phyloP scores from a whole-genome alignment of 2,113 vertebrate species.

The Hypocryptadius cinnamomeus region DNA sequence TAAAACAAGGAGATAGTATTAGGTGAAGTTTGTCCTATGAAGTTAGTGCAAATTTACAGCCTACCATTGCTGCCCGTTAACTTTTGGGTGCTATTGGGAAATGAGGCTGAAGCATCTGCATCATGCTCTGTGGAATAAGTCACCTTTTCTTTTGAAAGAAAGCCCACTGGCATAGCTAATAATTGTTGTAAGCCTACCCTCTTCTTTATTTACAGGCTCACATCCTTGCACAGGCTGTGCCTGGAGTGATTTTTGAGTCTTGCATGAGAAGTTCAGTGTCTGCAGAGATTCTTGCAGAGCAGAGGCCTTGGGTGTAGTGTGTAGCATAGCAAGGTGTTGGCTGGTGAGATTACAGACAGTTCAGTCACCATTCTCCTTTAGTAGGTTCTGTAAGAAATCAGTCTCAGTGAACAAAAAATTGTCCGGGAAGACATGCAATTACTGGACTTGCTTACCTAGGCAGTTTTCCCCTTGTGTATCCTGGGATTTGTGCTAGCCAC shows the following conservation, averaged over 20 bases:
- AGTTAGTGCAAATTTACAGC: not conserved
- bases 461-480: not conserved
- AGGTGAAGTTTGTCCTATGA: not conserved
- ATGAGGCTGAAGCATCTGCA: not conserved
- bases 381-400: not conserved
- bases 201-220: not conserved
- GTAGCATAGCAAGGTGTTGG: not conserved
- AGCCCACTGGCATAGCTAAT: not conserved
- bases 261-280: not conserved
- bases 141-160: not conserved
- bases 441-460: not conserved
- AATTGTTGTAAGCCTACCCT: not conserved
- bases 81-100: not conserved
- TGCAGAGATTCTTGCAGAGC: not conserved
- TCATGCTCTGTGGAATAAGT: not conserved
- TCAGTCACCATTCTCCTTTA: not conserved
- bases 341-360: not conserved
- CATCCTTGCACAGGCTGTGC: not conserved
- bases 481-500: not conserved
- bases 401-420: not conserved
- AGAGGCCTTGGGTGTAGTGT: not conserved
- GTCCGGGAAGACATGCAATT: not conserved
- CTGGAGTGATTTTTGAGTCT: not conserved
- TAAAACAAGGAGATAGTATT: not conserved
- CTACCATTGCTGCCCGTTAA: not conserved